These are phyloP conservation scores for Alentia gelatinosa DNA, from an alignment of 2,888 invertebrate genomes.

Conservation along the genomic window DNA sequence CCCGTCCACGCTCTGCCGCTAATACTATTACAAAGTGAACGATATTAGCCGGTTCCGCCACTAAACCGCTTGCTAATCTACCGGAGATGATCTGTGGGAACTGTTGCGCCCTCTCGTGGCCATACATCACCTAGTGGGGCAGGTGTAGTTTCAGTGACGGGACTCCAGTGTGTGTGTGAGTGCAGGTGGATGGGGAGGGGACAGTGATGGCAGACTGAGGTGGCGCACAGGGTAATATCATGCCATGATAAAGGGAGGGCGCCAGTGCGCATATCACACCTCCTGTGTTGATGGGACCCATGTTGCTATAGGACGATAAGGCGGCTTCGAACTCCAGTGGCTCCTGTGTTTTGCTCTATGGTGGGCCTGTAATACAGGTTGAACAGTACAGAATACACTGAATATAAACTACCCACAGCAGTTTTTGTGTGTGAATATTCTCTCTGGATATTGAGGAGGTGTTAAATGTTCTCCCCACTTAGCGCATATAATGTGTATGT, in stretches of 20 bases:
- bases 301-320: neutral
- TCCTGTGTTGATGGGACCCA: neutral
- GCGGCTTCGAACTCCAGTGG: neutral
- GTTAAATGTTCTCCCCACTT: too few relatives aligned
- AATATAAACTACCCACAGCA: too few relatives aligned
- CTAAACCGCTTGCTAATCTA: neutral
- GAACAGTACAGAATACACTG: too few relatives aligned
- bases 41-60: neutral
- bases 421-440: too few relatives aligned
- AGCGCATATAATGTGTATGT: too few relatives aligned
- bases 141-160: too few relatives aligned
- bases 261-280: neutral
- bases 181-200: neutral
- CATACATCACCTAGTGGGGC: neutral
- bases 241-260: neutral
- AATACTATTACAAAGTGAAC: neutral
- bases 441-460: too few relatives aligned
- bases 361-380: too few relatives aligned
- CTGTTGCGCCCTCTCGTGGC: neutral
- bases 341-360: too few relatives aligned
- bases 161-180: neutral
- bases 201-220: neutral
- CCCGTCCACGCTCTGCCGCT: neutral
- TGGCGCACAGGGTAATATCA: neutral
- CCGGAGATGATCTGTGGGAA: neutral